Percentiles rank a stretch among this genome's conserved stretches.
Evolutionary conservation across 2,113 vertebrate genomes (phyloP).

Genomic region (Campylomormyrus numenius): DNA sequence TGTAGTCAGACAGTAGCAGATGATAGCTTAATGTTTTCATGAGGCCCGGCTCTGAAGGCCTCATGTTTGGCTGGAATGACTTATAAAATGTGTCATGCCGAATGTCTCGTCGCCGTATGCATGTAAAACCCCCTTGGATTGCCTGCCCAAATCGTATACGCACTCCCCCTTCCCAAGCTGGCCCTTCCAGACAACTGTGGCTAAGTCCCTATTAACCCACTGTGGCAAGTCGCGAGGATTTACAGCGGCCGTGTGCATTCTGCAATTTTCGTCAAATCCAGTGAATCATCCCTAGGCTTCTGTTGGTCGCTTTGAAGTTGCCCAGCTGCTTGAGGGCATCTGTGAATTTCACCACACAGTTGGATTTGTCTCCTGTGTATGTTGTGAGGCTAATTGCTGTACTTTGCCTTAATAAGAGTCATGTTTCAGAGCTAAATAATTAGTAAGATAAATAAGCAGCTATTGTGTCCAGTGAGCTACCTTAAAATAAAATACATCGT

Average conservation of each 20-base stretch:
- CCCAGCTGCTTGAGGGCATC: conserved; percentile 72
- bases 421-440: conserved; percentile 72
- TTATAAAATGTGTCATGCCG: neutral
- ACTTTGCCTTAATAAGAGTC: conserved; percentile 78
- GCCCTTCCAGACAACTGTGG: neutral
- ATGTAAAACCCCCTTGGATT: neutral
- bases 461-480: conserved; percentile 59
- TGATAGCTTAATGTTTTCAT: neutral
- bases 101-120: neutral
- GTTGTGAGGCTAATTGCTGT: conserved; percentile 74
- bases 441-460: conserved; percentile 77
- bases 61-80: neutral
- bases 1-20: conserved; percentile 11
- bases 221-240: conserved; percentile 51
- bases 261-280: conserved; percentile 70
- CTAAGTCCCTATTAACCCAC: conserved; percentile 40
- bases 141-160: neutral
- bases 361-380: conserved; percentile 42
- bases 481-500: conserved; percentile 57
- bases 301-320: conserved; percentile 69
- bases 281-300: conserved; percentile 69
- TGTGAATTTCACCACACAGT: conserved; percentile 73
- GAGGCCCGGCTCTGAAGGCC: neutral
- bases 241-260: conserved; percentile 61
- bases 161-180: neutral